phyloP scores from a whole-genome alignment of 2,113 vertebrate species.

The Menura novaehollandiae region DNA sequence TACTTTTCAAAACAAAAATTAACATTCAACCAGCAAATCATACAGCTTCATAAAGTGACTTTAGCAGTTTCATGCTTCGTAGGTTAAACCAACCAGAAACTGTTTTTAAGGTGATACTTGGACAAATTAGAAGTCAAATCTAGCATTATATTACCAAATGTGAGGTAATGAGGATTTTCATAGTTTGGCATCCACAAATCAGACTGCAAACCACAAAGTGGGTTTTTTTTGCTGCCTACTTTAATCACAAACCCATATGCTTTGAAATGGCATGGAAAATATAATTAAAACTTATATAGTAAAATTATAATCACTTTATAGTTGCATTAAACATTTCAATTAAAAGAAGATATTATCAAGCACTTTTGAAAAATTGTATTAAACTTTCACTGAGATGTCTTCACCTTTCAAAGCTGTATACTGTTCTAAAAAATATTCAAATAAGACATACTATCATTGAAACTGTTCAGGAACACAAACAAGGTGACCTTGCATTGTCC shows the following conservation, averaged over 20 bases:
- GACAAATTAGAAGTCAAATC: background rate
- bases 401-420: background rate
- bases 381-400: background rate
- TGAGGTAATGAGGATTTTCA: background rate
- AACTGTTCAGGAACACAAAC: background rate
- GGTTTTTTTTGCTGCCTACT: background rate
- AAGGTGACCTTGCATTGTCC: background rate
- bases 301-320: background rate
- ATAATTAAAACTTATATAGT: background rate
- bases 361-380: background rate
- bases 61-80: background rate
- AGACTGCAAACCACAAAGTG: background rate
- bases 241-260: background rate
- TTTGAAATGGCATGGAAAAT: background rate
- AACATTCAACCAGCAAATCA: background rate
- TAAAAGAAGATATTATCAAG: background rate
- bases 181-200: background rate
- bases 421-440: background rate
- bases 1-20: background rate
- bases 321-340: background rate
- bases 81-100: background rate
- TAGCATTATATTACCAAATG: background rate
- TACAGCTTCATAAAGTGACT: background rate
- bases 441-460: background rate
- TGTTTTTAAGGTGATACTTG: background rate